Base-by-base conservation (phyloP, 30 jellyfish, hydroid and myxozoan species). In the Chrysaora quinquecirrha region DNA sequence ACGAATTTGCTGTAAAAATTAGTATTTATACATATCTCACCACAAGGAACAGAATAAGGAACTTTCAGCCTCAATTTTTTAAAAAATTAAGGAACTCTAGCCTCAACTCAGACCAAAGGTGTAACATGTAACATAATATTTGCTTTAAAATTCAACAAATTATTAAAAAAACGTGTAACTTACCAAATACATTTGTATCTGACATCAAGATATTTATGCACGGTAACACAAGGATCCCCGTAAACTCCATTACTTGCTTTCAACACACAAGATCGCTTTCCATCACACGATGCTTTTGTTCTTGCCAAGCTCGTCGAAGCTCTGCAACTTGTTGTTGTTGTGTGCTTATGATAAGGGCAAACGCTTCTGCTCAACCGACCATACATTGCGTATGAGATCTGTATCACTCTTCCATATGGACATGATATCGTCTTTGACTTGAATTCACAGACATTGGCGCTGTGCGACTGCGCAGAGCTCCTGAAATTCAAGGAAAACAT, bases 141-240 rank as follows among this genome's bases (percentile, higher is more conserved):
- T n/a, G n/a, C n/a, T n/a, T n/a, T n/a, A n/a, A n/a, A n/a, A n/a
- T n/a, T n/a, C n/a, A n/a, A n/a, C n/a, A n/a, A n/a, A n/a, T n/a
- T n/a, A n/a, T n/a, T n/a, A 38, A 38, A 3, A 38, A 38, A 38
- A 38, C 6, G 14, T 6, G 14, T 14, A 52, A 66, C 91, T 81
- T 38, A 81, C 94, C 83, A 72, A 25, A 30, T 67, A 43, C 95
- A 85, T 77, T 64, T 47, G 71, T 62, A 85, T 30, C 67, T 31
- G 35, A 85, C 95, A 29, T 65, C 66, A 18, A 85, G 78, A 50
- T 85, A 85, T 75, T 85, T 85, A 68, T 21, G 75, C 1, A 65
- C 73, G 0, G 25, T 12, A 23, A 62, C 71, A 34, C 95, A 85
- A 4, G 95, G 95, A 76, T 85, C 85, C 25, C 89, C 95, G 35